A percentile compares a stretch with the other conserved stretches of the same genome.
phyloP scores from a whole-genome alignment of 2,113 vertebrate species.

The Emydura subglobosa region DNA sequence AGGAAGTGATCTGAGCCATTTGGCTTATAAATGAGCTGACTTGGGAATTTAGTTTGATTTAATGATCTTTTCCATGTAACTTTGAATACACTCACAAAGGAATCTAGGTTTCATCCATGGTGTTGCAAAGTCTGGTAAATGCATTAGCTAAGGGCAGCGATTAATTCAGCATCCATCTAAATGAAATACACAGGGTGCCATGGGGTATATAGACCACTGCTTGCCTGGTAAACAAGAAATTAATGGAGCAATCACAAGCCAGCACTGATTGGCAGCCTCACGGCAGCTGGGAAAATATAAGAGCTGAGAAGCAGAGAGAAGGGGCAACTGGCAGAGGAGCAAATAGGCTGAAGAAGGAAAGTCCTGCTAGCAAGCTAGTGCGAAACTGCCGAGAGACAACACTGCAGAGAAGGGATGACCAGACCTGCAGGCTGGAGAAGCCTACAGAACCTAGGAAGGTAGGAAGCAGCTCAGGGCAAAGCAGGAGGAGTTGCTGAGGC shows the following conservation, averaged over 20 bases:
- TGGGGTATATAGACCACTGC: neutral
- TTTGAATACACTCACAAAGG: conserved; percentile 30
- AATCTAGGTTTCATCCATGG: conserved; percentile 36
- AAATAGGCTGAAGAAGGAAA: neutral
- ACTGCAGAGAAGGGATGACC: neutral
- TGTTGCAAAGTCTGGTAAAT: conserved; percentile 51
- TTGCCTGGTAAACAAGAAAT: neutral
- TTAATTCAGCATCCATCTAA: conserved; percentile 26
- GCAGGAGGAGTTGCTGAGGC: neutral
- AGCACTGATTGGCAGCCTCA: neutral
- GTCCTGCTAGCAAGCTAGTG: neutral
- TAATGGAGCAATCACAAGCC: neutral
- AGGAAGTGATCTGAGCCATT: neutral
- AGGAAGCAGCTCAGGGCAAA: neutral
- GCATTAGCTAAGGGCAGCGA: conserved; percentile 40
- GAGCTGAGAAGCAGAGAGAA: neutral
- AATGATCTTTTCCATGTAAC: conserved; percentile 65
- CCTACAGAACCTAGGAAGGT: neutral
- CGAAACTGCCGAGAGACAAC: neutral
- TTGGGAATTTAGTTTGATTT: conserved; percentile 51
- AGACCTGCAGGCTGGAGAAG: neutral
- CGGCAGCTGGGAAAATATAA: neutral
- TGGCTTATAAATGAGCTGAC: neutral
- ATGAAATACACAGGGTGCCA: conserved; percentile 21
- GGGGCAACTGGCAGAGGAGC: neutral